A percentile compares a stretch with the other conserved stretches of the same genome.
phyloP scores from a whole-genome alignment of 1,140 invertebrate species.

The Bombus sylvicola region DNA sequence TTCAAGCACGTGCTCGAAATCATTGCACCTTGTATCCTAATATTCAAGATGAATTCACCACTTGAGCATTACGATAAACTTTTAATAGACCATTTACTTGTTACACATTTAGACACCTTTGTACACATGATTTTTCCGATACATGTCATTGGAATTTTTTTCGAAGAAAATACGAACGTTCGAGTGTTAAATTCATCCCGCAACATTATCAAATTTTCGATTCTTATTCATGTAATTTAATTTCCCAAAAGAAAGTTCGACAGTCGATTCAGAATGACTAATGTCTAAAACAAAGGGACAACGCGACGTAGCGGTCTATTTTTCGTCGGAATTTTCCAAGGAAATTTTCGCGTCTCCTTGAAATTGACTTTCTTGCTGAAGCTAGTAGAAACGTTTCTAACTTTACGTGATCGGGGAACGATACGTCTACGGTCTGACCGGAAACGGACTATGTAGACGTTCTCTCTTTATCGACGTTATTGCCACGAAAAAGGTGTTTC shows the following conservation, averaged over 20 bases:
- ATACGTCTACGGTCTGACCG: constrained; percentile 53
- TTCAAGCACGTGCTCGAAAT: constrained; percentile 25
- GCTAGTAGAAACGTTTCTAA: constrained; percentile 40
- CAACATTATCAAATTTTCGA: neutral
- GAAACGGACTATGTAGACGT: constrained; percentile 42
- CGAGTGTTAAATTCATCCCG: neutral
- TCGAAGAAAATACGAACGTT: neutral
- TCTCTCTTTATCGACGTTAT: constrained; percentile 62
- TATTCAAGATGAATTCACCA: neutral
- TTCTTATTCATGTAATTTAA: neutral
- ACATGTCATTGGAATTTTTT: neutral
- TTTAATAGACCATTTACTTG: too few relatives aligned
- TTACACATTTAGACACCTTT: too few relatives aligned
- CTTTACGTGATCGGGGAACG: constrained; percentile 67
- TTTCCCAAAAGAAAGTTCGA: neutral
- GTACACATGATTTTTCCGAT: too few relatives aligned
- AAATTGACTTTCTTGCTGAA: constrained; percentile 35
- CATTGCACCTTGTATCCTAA: constrained; percentile 23
- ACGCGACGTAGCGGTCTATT: neutral
- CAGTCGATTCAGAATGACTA: neutral
- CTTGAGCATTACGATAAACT: neutral
- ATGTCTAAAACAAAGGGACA: constrained; percentile 26
- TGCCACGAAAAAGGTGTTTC: constrained; percentile 61
- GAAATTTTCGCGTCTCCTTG: neutral
- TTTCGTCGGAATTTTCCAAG: constrained; percentile 30